Evolutionary conservation across 1,140 invertebrate genomes (phyloP), one percentile per base, ranked within the genome.

Genomic region (Pogonus chalceus): DNA sequence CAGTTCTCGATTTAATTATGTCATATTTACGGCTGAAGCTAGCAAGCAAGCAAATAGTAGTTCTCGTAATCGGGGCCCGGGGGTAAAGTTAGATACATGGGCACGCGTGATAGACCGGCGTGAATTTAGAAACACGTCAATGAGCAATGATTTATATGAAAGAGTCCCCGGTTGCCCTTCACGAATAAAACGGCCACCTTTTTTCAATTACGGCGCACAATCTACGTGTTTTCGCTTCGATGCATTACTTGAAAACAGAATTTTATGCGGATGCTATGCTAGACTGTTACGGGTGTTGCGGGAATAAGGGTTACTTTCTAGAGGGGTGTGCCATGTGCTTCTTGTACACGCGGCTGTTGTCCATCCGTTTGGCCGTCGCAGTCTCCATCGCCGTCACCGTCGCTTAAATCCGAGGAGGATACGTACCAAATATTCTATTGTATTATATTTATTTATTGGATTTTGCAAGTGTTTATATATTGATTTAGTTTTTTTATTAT

Each of bases 331-430:
- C 37, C 18, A 9, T 43, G 37, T 43, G 37, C 37, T 43, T 4
- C 18, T 31, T 7, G 7, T 31, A 31, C 26, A n/a, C n/a, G n/a
- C n/a, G n/a, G n/a, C n/a, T n/a, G n/a, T 22, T 23, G 24, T 18
- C 20, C 49, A 12, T 20, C 2, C 31, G 18, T 18, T 43, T 20
- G 21, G 20, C 3, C 48, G 3, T 50, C 31, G 22, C 49, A 1
- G 20, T 23, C 18, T 22, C 49, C 54, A 20, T 48, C 54, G 9
- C 52, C 56, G 52, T 31, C 43, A 23, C 37, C 51, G 23, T 48
- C 51, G 31, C 35, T 14, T 3, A 20, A 12, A 23, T 4, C 3
- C 37, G 46, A 43, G n/a, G n/a, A n/a, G n/a, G n/a, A n/a, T n/a
- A n/a, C n/a, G n/a, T n/a, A n/a, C n/a, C n/a, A n/a, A n/a, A n/a